Conservation (phyloP, 2,113 vertebrate genomes). For the Candoia aspera region DNA sequence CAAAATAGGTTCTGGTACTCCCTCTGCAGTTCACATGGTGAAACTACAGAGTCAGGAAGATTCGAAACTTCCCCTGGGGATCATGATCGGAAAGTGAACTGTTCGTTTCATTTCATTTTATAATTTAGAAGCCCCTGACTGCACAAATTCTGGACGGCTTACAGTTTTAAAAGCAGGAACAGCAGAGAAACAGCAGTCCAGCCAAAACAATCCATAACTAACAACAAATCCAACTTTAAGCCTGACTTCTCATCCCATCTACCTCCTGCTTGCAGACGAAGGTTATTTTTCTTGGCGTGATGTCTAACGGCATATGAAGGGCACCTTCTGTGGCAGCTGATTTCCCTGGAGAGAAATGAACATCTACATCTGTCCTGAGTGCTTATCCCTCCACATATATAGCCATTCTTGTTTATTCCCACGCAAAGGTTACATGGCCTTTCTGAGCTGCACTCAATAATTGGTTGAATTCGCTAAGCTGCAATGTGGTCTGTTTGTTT, state of each 20-base stretch:
- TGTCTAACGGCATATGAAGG: too few species aligned
- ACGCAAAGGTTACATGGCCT: not conserved
- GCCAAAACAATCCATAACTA: not conserved
- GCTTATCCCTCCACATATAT: too few species aligned
- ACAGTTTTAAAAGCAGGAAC: not conserved
- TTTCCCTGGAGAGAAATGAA: too few species aligned
- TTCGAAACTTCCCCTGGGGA: not conserved
- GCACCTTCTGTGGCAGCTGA: too few species aligned
- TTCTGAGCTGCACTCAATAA: not conserved
- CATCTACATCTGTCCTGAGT: too few species aligned
- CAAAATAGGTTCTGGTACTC: not conserved
- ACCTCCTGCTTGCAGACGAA: too few species aligned
- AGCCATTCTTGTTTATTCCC: too few species aligned
- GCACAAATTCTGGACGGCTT: not conserved
- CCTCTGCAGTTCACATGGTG: conserved; percentile 10
- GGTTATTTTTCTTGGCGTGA: too few species aligned
- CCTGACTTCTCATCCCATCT: too few species aligned
- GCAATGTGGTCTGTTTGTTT: too few species aligned
- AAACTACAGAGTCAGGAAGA: not conserved
- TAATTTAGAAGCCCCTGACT: not conserved
- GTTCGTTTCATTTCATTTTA: not conserved
- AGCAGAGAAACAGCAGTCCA: not conserved
- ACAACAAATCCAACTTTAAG: not conserved
- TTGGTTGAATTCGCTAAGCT: too few species aligned
- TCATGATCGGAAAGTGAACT: not conserved